Base-by-base conservation (phyloP, 2,113 vertebrate genomes). In the Elephas maximus region DNA sequence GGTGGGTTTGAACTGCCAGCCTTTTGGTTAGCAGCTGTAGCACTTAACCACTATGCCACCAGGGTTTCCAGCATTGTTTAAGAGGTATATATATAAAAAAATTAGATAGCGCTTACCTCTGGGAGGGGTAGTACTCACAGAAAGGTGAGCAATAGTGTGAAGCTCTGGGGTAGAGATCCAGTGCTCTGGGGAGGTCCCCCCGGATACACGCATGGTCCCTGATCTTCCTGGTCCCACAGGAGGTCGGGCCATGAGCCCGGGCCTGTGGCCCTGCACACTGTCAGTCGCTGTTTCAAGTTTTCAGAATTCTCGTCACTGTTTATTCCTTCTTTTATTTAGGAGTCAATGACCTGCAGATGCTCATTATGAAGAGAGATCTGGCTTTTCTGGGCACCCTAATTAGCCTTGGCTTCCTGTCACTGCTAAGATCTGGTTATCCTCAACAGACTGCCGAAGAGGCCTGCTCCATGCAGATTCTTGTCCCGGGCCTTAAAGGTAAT, bases 401-500 rank as follows among this genome's bases (percentile, higher is more conserved):
- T 97, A 98, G 98, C 98, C 98, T 99, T 98, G 97, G 99, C 98
- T 98, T 98, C 98, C 98, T 99, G 98, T 98, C 98, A 53, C 97
- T 99, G 96, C 98, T 98, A 73, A 98, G 97, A 78, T 98, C 98
- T 95, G 99, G 98, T 71, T 84, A 98, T 97, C 98, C 99, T 98
- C 99, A 99, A 98, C 99, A 99, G 71, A 98, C 99, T 62, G 94
- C 98, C 89, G 99, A 99, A 4, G 99, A 99, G 9, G 98, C 99
- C 96, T 99, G 99, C 98, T 99, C 99, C 17, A 98, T 99, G 98
- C 99, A 99, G 97, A 99, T 99, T 97, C 99, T 99, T 33, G 99
- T 99, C 93, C 99, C 99, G 0, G 99, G 99, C 98, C 99, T 99
- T 96, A 99, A 99, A 99, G 99, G 99, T 99, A 99, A 98, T 48